These are phyloP conservation scores for Cryptotis parvus DNA, from an alignment of 2,113 vertebrate species.

Conservation along the genomic window DNA sequence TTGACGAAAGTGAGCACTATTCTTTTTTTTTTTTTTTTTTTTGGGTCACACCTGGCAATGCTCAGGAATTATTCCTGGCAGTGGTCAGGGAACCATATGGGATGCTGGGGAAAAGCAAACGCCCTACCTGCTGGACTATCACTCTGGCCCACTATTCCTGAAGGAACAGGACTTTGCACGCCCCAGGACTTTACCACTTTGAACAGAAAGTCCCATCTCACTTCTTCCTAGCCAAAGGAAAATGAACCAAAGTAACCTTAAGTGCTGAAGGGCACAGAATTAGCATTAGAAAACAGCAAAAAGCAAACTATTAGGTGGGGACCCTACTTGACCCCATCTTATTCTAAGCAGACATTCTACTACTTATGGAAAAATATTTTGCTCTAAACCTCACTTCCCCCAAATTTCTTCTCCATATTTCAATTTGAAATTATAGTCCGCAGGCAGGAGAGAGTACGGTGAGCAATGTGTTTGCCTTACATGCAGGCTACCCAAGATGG, in stretches of 20 bases:
- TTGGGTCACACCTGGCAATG: no score
- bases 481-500: no score
- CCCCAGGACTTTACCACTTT: background rate
- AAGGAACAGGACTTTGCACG: background rate
- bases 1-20: background rate
- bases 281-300: constrained; percentile 14
- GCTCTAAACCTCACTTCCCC: background rate
- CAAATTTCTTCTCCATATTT: background rate
- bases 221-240: background rate
- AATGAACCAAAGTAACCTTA: background rate
- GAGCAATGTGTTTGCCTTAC: no score
- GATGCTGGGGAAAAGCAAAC: no score
- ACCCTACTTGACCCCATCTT: background rate
- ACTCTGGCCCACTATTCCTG: no score
- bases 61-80: no score
- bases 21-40: no score
- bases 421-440: background rate
- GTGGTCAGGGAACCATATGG: no score
- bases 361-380: background rate
- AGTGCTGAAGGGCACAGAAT: background rate
- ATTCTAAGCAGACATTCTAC: background rate
- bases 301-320: background rate
- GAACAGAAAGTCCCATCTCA: background rate
- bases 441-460: no score
- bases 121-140: no score